A percentile compares a stretch with the other conserved stretches of the same genome.
Conservation (phyloP, 2,797 vertebrate genomes). For the Salarias fasciatus region DNA sequence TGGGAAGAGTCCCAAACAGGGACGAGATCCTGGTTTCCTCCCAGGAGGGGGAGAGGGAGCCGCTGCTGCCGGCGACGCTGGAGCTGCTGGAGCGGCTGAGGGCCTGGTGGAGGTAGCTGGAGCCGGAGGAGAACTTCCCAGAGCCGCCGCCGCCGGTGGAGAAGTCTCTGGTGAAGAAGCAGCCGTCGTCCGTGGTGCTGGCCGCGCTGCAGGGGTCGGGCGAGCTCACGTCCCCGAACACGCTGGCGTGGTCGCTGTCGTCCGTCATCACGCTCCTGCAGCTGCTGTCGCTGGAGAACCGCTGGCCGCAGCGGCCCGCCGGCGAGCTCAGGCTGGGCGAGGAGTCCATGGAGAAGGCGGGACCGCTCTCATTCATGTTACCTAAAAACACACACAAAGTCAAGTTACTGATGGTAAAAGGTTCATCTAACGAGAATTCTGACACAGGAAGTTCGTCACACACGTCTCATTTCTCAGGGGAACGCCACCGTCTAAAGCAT, state of each 20-base stretch:
- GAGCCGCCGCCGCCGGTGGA: constrained; percentile 37
- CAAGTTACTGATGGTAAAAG: constrained; percentile 4
- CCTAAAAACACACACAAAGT: constrained; percentile 71
- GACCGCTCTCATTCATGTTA: constrained; percentile 66
- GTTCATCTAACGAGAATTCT: constrained; percentile 16
- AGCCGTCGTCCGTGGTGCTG: constrained; percentile 81
- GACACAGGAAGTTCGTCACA: constrained; percentile 42
- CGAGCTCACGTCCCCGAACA: constrained; percentile 82
- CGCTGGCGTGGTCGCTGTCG: constrained; percentile 84
- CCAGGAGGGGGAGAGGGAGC: constrained; percentile 87
- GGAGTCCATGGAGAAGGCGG: constrained; percentile 67
- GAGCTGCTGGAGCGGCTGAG: constrained; percentile 82
- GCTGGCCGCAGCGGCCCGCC: constrained; percentile 47
- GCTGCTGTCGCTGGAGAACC: constrained; percentile 92
- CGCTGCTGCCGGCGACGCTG: constrained; percentile 84
- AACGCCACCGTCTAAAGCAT: constrained; percentile 45
- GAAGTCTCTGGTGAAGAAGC: constrained; percentile 80
- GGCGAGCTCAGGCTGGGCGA: constrained; percentile 44
- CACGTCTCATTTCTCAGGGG: constrained; percentile 38
- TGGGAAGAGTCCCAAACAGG: constrained; percentile 91
- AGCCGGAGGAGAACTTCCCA: constrained; percentile 27
- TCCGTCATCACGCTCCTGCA: constrained; percentile 86
- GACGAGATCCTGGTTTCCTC: constrained; percentile 75
- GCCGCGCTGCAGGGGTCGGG: constrained; percentile 84
- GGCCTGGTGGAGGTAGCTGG: constrained; percentile 74